Evolutionary conservation across 2,797 vertebrate genomes (phyloP).

Genomic region (Trichosurus vulpecula): DNA sequence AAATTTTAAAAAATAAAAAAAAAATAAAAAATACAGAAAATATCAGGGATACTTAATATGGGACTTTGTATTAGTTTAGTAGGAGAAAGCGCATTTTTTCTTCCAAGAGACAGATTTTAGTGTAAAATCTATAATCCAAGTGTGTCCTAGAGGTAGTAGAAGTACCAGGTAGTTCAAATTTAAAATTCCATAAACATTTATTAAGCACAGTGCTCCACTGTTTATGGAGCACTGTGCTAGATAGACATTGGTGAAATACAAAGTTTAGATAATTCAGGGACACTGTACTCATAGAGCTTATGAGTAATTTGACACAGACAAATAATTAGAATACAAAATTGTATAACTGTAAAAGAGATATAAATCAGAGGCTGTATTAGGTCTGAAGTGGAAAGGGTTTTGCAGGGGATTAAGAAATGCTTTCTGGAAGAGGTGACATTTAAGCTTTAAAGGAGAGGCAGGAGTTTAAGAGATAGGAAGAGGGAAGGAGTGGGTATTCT

Average conservation of each 20-base stretch:
- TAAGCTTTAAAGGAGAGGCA: slow-evolving; percentile 24
- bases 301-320: background rate
- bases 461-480: background rate
- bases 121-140: slow-evolving; percentile 6
- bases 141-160: background rate
- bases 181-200: slow-evolving; percentile 28
- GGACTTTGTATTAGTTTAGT: slow-evolving; percentile 39
- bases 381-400: slow-evolving; percentile 12
- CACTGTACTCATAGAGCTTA: slow-evolving; percentile 25
- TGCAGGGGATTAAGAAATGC: background rate
- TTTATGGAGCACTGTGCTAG: background rate
- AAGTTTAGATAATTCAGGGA: background rate
- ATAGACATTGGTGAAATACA: background rate
- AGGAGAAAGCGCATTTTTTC: slow-evolving; percentile 2
- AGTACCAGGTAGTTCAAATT: slow-evolving; percentile 37
- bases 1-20: too few species aligned
- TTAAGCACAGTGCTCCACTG: slow-evolving; percentile 21
- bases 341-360: slow-evolving; percentile 6
- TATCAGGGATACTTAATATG: slow-evolving; percentile 12
- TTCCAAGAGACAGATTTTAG: slow-evolving; percentile 34
- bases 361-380: background rate
- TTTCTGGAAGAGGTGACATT: background rate
- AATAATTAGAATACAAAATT: background rate
- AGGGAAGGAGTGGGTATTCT: slow-evolving; percentile 2
- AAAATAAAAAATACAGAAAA: background rate